phyloP scores from a whole-genome alignment of 2,888 invertebrate genomes.

The Chrysomela aeneicollis region DNA sequence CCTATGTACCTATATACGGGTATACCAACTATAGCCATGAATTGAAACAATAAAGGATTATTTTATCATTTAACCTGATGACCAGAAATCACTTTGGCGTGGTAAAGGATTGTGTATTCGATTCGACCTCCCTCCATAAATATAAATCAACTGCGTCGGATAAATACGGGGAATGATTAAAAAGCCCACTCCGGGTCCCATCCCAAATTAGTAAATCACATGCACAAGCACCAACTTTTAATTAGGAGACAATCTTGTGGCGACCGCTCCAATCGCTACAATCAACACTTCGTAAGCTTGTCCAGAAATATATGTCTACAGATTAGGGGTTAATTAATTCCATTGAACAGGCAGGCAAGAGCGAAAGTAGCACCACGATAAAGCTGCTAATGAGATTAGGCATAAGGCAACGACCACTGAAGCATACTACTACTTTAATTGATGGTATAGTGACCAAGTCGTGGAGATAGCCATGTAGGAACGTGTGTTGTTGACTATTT shows the following conservation, averaged over 20 bases:
- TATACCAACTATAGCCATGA: too few relatives aligned
- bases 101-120: too few relatives aligned
- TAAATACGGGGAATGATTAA: background rate
- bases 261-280: constrained; percentile 38
- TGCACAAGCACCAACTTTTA: constrained; percentile 1
- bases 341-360: constrained; percentile 57
- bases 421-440: constrained; percentile 58
- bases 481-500: constrained; percentile 52
- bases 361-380: constrained; percentile 59
- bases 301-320: constrained; percentile 50
- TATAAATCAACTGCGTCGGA: background rate
- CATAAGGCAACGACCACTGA: constrained; percentile 57
- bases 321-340: constrained; percentile 62
- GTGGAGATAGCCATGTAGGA: constrained; percentile 58
- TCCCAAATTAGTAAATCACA: constrained; percentile 25
- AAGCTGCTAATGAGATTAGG: constrained; percentile 61
- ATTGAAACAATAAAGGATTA: too few relatives aligned
- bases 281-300: constrained; percentile 41
- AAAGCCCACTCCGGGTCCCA: background rate
- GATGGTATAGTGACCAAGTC: constrained; percentile 57
- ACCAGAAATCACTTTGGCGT: too few relatives aligned
- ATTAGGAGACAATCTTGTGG: constrained; percentile 20
- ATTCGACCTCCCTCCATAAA: background rate
- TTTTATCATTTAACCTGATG: too few relatives aligned
- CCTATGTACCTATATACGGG: too few relatives aligned